Base-by-base conservation (phyloP, 30 jellyfish, hydroid and myxozoan genomes). In the Hydractinia symbiolongicarpus region DNA sequence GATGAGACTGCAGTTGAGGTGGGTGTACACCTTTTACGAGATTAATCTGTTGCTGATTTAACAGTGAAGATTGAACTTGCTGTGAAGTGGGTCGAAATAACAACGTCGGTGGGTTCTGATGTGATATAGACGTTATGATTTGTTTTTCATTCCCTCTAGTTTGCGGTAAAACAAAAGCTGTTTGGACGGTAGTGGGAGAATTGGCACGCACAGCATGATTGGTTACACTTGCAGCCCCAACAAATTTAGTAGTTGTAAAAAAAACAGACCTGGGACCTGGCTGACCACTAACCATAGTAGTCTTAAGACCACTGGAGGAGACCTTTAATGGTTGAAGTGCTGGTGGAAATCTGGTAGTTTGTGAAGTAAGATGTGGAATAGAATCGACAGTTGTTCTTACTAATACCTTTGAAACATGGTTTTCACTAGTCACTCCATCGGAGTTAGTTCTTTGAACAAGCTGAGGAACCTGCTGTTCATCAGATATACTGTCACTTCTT, bases 241-340 rank as follows among this genome's bases (percentile, higher is more conserved):
- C 76, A 77, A 77, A 60, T 50, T 77, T 77, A 15, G 76, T 57
- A 11, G 85, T 20, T 11, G 85, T 77, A 60, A 77, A 77, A 55
- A 77, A 77, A 1, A 77, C 85, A 60, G 85, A 77, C 15, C 55
- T 53, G 2, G 85, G 77, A 5, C 85, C 76, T 54, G 78, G 85
- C 3, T 55, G 85, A 6, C 79, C 85, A 54, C 79, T 61, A 53
- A 10, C 54, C 40, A 71, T 71, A 53, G 61, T 60, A 15, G 61
- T 50, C 51, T 71, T 71, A n/a, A 71, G 51, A 20, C 60, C 51
- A 61, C 55, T 55, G 8, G 85, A 54, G 9, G 85, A 9, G 15
- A 60, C 60, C 60, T 66, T 77, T 49, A 77, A 21, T 55, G 85
- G 75, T n/a, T 77, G 85, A 44, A 77, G 76, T 14, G 51, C 77